Conservation (phyloP, 2,888 invertebrate genomes). For the Hofmannophila pseudospretella region DNA sequence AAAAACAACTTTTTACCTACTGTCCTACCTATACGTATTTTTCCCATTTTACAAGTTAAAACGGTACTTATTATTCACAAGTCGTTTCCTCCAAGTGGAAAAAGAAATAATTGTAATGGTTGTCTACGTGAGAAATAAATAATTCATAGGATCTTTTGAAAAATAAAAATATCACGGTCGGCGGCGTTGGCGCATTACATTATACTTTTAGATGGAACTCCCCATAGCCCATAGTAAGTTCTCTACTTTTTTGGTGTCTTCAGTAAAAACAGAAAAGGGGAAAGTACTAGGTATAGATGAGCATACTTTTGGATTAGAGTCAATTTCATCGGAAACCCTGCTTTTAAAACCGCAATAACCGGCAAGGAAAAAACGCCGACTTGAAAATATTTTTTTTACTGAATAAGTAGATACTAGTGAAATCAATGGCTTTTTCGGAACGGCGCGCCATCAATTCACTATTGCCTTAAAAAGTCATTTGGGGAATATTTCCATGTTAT, state of each 20-base stretch:
- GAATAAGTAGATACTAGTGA: too few relatives aligned
- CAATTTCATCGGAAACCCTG: too few relatives aligned
- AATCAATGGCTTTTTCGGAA: too few relatives aligned
- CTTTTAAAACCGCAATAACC: too few relatives aligned
- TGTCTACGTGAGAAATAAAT: slow-evolving; percentile 63
- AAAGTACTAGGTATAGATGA: not conserved
- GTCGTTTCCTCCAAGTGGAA: slow-evolving; percentile 55
- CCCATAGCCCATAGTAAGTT: not conserved
- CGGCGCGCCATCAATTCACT: too few relatives aligned
- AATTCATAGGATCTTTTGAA: slow-evolving; percentile 70
- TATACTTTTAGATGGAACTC: slow-evolving; percentile 64
- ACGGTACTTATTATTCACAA: slow-evolving; percentile 54
- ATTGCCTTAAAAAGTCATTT: slow-evolving; percentile 7
- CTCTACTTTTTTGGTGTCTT: slow-evolving; percentile 3
- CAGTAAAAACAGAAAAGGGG: slow-evolving; percentile 4
- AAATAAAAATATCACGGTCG: slow-evolving; percentile 53
- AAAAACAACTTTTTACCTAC: not conserved
- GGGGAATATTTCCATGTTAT: slow-evolving; percentile 11
- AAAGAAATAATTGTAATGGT: slow-evolving; percentile 69
- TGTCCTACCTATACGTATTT: not conserved
- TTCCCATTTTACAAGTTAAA: slow-evolving; percentile 31
- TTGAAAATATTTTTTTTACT: too few relatives aligned
- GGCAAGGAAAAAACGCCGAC: too few relatives aligned
- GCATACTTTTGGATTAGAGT: too few relatives aligned
- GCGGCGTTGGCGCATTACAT: slow-evolving; percentile 63